Percentiles rank a stretch among this genome's conserved stretches.
These are phyloP conservation scores for Lasioglossum zephyrum DNA, from an alignment of 2,888 invertebrate genomes.

Conservation along the genomic window DNA sequence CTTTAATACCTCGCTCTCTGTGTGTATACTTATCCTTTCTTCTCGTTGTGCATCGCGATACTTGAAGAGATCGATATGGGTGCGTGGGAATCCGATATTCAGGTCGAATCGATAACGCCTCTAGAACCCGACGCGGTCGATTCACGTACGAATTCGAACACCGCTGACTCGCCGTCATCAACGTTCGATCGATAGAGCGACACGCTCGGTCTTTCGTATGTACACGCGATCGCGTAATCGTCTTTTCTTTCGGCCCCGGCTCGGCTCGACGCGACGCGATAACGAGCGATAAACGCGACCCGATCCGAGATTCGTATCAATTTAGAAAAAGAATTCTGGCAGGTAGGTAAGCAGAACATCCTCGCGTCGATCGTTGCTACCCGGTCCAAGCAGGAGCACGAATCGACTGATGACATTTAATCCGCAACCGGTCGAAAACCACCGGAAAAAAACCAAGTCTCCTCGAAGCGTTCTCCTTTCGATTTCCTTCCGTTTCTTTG, in stretches of 20 bases:
- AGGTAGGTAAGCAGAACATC: constrained; percentile 76
- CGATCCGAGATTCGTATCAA: constrained; percentile 53
- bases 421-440: not conserved
- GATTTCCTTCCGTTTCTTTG: not conserved
- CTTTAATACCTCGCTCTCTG: constrained; percentile 58
- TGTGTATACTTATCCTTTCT: constrained; percentile 43
- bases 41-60: constrained; percentile 41
- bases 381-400: constrained; percentile 34
- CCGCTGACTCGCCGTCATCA: not conserved
- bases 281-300: constrained; percentile 39
- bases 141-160: constrained; percentile 4
- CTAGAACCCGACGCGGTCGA: constrained; percentile 33
- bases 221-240: not conserved
- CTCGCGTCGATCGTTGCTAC: constrained; percentile 62
- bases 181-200: constrained; percentile 7
- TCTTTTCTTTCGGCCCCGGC: not conserved
- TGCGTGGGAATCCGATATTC: constrained; percentile 60
- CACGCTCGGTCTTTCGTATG: constrained; percentile 1
- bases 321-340: constrained; percentile 47
- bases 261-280: not conserved
- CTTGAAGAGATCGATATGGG: constrained; percentile 30
- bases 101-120: constrained; percentile 54
- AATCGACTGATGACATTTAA: constrained; percentile 10
- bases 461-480: constrained; percentile 12
- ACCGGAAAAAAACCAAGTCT: not conserved